Conservation (phyloP, 2,797 vertebrate genomes). For the Sebastiscus tertius region DNA sequence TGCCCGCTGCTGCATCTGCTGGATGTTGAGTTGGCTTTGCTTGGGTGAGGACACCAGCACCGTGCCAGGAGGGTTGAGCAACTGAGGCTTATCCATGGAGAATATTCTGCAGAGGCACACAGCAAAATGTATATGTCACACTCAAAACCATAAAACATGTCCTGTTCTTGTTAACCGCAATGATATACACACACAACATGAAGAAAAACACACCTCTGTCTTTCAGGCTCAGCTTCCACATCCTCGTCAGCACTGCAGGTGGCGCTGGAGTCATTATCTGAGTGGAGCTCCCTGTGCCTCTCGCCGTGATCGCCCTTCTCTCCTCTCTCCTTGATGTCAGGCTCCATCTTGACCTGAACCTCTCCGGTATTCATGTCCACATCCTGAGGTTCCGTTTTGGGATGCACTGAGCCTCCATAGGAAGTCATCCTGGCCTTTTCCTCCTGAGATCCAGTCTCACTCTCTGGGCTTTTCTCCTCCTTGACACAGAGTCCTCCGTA, state of each 20-base stretch:
- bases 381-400: slow-evolving; percentile 91
- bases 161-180: background rate
- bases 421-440: slow-evolving; percentile 71
- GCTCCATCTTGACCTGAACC: slow-evolving; percentile 90
- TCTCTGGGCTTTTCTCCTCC: slow-evolving; percentile 87
- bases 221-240: slow-evolving; percentile 92
- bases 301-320: slow-evolving; percentile 87
- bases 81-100: slow-evolving; percentile 90
- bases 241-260: slow-evolving; percentile 99
- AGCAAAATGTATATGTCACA: slow-evolving; percentile 10
- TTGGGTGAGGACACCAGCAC: slow-evolving; percentile 91
- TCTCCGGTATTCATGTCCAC: slow-evolving; percentile 84
- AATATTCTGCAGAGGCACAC: slow-evolving; percentile 83
- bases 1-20: slow-evolving; percentile 94
- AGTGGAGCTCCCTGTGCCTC: slow-evolving; percentile 85
- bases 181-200: background rate
- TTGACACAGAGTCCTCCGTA: slow-evolving; percentile 86
- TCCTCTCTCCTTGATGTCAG: slow-evolving; percentile 89
- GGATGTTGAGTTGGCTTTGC: slow-evolving; percentile 89
- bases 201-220: slow-evolving; percentile 82
- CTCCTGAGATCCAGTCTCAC: slow-evolving; percentile 81
- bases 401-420: slow-evolving; percentile 84
- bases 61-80: slow-evolving; percentile 87
- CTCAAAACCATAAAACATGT: background rate
- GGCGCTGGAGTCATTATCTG: slow-evolving; percentile 98